Base-by-base conservation (phyloP, 2,888 invertebrate species). In the Odontocolon sp. region DNA sequence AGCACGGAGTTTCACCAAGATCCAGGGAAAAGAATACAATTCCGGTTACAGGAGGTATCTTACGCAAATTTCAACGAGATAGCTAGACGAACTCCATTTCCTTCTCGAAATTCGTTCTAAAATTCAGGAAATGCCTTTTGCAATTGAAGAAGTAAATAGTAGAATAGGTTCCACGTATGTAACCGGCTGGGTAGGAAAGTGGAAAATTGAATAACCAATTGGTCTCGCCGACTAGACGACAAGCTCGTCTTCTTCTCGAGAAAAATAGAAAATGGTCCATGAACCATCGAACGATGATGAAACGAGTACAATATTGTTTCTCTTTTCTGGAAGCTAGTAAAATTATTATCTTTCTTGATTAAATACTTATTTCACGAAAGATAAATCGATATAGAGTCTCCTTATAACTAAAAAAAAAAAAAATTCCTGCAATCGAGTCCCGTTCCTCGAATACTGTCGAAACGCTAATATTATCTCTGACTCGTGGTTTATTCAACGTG, bases 391-490 rank as follows among this genome's bases (percentile, higher is more conserved):
- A 9, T 59, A 31, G 42, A 42, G 11, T 1, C 6, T 33, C 8
- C 31, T 16, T 18, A 59, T 14, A 18, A n/a, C 6, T n/a, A 31
- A 6, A 23, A 18, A 3, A 40, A 5, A 23, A 31, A 33, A 54
- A 54, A 61, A 61, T 47, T 8, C 36, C 23, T 23, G n/a, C 47
- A 26, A 42, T 38, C 50, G 50, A 47, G 59, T 14, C 40, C n/a
- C n/a, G 16, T 63, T 70, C 66, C 36, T 47, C 57, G 66, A 77
- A 54, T 33, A 16, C 31, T 23, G 16, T 31, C 16, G 63, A 71
- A 78, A 75, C 63, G 76, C 61, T 71, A 74, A 71, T 78, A 75
- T 78, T 78, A 75, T 71, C 47, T 70, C 75, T 67, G 69, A 61
- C 64, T 56, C 45, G 47, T 61, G 40, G 71, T 71, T 76, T 71